A percentile compares a stretch with the other conserved stretches of the same genome.
Conservation (phyloP, 30 jellyfish, hydroid and myxozoan genomes). For the Aurelia coerulea region DNA sequence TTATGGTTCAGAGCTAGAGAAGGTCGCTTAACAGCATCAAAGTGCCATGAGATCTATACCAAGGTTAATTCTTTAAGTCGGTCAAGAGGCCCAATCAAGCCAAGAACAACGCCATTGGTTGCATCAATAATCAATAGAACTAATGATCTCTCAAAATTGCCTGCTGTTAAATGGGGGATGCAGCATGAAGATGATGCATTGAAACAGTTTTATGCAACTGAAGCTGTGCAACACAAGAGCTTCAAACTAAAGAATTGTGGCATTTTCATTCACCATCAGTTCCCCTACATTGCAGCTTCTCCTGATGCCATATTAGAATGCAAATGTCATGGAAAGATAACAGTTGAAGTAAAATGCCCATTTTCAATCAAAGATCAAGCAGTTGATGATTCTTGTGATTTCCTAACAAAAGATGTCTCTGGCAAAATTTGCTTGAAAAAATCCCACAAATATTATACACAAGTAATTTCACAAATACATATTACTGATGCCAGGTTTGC, state of each 20-base stretch:
- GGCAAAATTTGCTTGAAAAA: slow-evolving; percentile 20
- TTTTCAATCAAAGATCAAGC: slow-evolving; percentile 11
- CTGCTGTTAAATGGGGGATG: slow-evolving; percentile 36
- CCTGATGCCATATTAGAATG: slow-evolving; percentile 35
- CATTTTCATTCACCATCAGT: slow-evolving; percentile 5
- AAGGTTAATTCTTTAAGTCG: background rate
- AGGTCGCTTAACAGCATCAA: slow-evolving; percentile 14
- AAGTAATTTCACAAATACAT: slow-evolving; percentile 35
- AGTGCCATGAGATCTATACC: background rate
- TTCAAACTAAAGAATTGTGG: slow-evolving; percentile 35
- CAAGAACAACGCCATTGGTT: background rate
- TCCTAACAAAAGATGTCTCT: slow-evolving; percentile 5
- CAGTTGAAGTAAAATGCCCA: slow-evolving; percentile 43
- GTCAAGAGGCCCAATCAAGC: background rate
- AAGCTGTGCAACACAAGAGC: slow-evolving; percentile 16
- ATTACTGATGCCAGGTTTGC: slow-evolving; percentile 4
- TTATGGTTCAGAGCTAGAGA: slow-evolving; percentile 18
- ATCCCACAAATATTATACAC: slow-evolving; percentile 66
- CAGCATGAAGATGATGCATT: slow-evolving; percentile 36
- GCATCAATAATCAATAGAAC: slow-evolving; percentile 8
- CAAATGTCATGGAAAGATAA: slow-evolving; percentile 25
- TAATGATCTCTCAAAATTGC: slow-evolving; percentile 8
- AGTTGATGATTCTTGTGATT: slow-evolving; percentile 16
- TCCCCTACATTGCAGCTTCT: slow-evolving; percentile 38
- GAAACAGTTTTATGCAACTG: slow-evolving; percentile 14